Evolutionary conservation across 2,797 vertebrate genomes (phyloP), one percentile per base, ranked within the genome.

Genomic region (Octomys mimax): DNA sequence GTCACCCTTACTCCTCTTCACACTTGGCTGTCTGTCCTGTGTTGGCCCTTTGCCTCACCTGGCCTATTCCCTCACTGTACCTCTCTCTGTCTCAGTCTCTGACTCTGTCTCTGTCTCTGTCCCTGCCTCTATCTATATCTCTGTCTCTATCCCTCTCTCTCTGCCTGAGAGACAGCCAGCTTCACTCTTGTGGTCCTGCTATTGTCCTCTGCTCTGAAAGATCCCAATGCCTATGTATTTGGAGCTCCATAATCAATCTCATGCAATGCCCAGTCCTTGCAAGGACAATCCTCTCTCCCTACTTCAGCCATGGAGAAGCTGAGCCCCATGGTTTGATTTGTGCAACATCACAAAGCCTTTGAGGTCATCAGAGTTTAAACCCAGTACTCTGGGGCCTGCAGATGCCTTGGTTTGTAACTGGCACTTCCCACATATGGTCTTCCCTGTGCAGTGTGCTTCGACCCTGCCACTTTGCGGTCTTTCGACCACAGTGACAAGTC

Each of bases 1-100:
- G 1, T 5, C 9, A 0, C 68, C 1, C 0, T 0, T 5, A 52
- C 33, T 46, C 33, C 19, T 2, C 1, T 0, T 24, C 22, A 4
- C 14, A 6, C 21, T 2, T 13, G 77, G 36, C 52, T 54, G 42
- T 54, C 0, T 5, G 8, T 1, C 2, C 42, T 3, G 5, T 42
- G 73, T 28, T 18, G 16, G 11, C 21, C 14, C 18, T 1, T 19
- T 5, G 1, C 14, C 19, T 22, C 21, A 2, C 0, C 2, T 4
- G 61, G 71, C 42, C 71, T 73, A 9, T 73, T 42, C 71, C 18
- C 21, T 54, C 4, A 82, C 59, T 68, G 18, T 52, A 57, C 36
- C 14, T 61, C 57, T 62, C 12, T 31, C 11, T 18, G 26, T 12
- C 59, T 31, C 46, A 8, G 42, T 70, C 36, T 42, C 80, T 42